Evolutionary conservation across 1,140 invertebrate genomes (phyloP).

Genomic region (Harpegnathos saltator): DNA sequence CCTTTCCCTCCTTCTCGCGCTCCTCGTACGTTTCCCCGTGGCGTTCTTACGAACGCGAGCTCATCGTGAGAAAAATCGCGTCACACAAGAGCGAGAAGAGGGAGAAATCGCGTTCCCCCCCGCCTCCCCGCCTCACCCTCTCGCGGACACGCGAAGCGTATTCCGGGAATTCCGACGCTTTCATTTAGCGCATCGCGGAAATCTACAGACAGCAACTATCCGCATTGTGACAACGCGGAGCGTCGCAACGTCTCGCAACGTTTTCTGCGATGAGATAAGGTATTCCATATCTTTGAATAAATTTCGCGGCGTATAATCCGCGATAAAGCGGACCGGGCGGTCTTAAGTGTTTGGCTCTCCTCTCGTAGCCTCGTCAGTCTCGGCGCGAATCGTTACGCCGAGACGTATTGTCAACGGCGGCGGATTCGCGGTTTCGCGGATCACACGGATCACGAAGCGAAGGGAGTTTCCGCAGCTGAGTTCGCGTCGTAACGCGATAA

Average conservation of each 20-base stretch:
- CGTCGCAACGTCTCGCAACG: too few species aligned
- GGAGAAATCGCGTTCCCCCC: neutral
- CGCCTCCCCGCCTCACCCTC: too few species aligned
- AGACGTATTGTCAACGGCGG: conserved; percentile 40
- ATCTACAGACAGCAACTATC: neutral
- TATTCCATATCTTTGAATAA: conserved; percentile 60
- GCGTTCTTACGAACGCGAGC: conserved; percentile 4
- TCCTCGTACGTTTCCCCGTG: neutral
- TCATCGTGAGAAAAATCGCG: conserved; percentile 24
- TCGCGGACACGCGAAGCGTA: neutral
- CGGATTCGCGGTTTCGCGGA: too few species aligned
- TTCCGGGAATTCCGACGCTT: neutral
- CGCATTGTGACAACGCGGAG: too few species aligned
- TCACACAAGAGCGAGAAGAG: conserved; percentile 1
- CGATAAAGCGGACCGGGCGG: conserved; percentile 7
- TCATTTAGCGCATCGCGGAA: neutral
- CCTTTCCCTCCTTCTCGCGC: too few species aligned
- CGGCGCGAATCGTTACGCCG: conserved; percentile 32
- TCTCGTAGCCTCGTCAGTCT: neutral
- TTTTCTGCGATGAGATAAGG: neutral
- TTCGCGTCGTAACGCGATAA: neutral
- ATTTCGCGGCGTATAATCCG: conserved; percentile 45
- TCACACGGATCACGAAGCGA: conserved; percentile 28
- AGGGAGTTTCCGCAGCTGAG: conserved; percentile 17
- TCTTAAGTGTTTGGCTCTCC: conserved; percentile 46